These are phyloP conservation scores for Musca domestica DNA, from an alignment of 1,140 invertebrate species.

Conservation along the genomic window DNA sequence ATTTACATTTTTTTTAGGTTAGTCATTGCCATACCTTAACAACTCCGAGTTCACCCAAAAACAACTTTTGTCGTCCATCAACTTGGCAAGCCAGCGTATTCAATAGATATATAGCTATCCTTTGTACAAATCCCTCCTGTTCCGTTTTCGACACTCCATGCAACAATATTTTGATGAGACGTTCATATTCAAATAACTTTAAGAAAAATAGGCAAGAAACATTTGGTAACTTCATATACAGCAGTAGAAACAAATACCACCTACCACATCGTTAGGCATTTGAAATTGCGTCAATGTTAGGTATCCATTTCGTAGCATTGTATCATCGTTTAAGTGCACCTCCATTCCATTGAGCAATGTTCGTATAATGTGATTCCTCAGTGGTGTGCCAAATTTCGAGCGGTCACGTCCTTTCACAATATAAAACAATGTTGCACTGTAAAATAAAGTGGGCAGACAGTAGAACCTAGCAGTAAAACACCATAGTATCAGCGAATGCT, in stretches of 20 bases:
- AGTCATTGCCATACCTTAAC: slow-evolving; percentile 66
- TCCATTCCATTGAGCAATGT: slow-evolving; percentile 87
- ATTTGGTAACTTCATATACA: not conserved
- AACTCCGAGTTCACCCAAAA: slow-evolving; percentile 85
- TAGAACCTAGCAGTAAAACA: not conserved
- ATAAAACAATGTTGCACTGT: slow-evolving; percentile 89
- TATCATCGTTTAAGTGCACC: slow-evolving; percentile 76
- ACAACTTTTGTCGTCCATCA: slow-evolving; percentile 85
- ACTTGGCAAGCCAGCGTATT: slow-evolving; percentile 96
- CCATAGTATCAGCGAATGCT: too few species aligned
- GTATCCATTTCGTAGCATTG: slow-evolving; percentile 94
- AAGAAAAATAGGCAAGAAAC: slow-evolving; percentile 26
- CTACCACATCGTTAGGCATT: slow-evolving; percentile 91
- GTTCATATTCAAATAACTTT: slow-evolving; percentile 87
- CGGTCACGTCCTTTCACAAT: slow-evolving; percentile 85
- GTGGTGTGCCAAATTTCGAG: slow-evolving; percentile 62
- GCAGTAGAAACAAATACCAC: slow-evolving; percentile 42
- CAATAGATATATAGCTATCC: slow-evolving; percentile 90
- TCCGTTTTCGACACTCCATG: slow-evolving; percentile 77
- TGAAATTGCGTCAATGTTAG: slow-evolving; percentile 92
- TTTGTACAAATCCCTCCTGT: slow-evolving; percentile 88
- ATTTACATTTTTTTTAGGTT: not conserved
- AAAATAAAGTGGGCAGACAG: not conserved
- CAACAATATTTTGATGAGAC: slow-evolving; percentile 81
- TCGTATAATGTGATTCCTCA: slow-evolving; percentile 77